These are phyloP conservation scores for Bombus sibiricus DNA, from an alignment of 1,140 invertebrate species.

Conservation along the genomic window DNA sequence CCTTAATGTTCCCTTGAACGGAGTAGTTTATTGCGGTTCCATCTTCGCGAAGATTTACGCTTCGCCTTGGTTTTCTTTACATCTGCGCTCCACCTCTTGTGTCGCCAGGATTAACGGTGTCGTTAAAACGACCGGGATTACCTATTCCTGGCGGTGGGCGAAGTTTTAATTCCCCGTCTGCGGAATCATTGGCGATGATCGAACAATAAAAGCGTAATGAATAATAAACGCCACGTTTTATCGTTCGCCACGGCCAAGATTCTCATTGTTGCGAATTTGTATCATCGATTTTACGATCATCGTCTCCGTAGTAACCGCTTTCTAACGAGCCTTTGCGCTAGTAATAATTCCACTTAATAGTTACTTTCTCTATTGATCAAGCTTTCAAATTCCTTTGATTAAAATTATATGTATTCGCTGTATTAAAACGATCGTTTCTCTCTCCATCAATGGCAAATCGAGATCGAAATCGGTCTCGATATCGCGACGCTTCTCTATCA, in stretches of 20 bases:
- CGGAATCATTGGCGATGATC: background rate
- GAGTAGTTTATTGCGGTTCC: slow-evolving; percentile 19
- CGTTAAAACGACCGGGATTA: slow-evolving; percentile 29
- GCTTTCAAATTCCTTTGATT: background rate
- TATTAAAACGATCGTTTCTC: background rate
- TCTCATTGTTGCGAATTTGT: background rate
- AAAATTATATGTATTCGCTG: background rate
- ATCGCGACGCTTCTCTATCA: background rate
- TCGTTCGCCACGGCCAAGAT: background rate
- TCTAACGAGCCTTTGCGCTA: background rate
- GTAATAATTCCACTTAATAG: background rate
- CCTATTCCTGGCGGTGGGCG: background rate
- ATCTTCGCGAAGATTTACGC: slow-evolving; percentile 14
- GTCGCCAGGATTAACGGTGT: slow-evolving; percentile 19
- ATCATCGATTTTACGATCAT: background rate
- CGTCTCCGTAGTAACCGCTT: background rate
- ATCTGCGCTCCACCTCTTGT: background rate
- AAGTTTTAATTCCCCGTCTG: slow-evolving; percentile 22
- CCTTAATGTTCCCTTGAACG: slow-evolving; percentile 15
- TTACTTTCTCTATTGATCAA: background rate
- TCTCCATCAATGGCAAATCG: background rate
- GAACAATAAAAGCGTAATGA: slow-evolving; percentile 27
- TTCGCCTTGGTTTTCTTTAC: slow-evolving; percentile 20
- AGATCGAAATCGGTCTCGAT: background rate
- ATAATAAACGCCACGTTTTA: slow-evolving; percentile 11